Percentiles rank a stretch among this genome's conserved stretches.
These are phyloP conservation scores for Drosophila nr. fundita DNA, from an alignment of 2,888 invertebrate species.

Conservation along the genomic window DNA sequence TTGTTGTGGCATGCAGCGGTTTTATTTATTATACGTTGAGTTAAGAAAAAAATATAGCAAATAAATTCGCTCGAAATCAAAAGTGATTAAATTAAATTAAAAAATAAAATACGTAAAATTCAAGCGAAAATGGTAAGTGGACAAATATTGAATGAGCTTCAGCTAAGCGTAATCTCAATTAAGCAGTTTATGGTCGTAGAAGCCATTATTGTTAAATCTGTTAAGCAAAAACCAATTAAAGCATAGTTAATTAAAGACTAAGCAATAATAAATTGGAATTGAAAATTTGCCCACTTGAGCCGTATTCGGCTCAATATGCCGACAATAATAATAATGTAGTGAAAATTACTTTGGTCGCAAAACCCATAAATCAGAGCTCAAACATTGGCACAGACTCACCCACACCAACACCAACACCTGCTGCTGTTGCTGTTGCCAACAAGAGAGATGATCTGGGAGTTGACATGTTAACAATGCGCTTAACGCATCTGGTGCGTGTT, in stretches of 20 bases:
- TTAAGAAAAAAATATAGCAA: background rate
- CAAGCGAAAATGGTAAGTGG: background rate
- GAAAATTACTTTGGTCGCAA: conserved; percentile 30
- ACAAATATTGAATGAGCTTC: background rate
- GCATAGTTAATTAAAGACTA: conserved; percentile 21
- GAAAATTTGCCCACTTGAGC: conserved; percentile 5
- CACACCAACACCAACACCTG: conserved; percentile 18
- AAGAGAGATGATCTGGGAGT: background rate
- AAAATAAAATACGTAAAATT: background rate
- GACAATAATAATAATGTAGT: conserved; percentile 28
- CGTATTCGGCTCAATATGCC: background rate
- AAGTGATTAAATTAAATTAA: background rate
- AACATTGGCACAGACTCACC: background rate
- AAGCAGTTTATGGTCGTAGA: background rate
- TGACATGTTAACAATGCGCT: conserved; percentile 54
- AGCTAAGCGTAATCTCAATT: background rate
- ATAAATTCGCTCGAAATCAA: background rate
- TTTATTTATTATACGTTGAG: background rate
- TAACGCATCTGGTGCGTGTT: conserved; percentile 26
- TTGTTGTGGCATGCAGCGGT: background rate
- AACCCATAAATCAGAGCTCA: conserved; percentile 47
- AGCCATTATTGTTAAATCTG: background rate
- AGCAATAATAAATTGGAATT: conserved; percentile 30
- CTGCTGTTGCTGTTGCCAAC: conserved; percentile 17
- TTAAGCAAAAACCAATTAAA: conserved; percentile 41